Evolutionary conservation across 2,113 vertebrate genomes (phyloP), one percentile per base, ranked within the genome.

Genomic region (Siniperca knerii): DNA sequence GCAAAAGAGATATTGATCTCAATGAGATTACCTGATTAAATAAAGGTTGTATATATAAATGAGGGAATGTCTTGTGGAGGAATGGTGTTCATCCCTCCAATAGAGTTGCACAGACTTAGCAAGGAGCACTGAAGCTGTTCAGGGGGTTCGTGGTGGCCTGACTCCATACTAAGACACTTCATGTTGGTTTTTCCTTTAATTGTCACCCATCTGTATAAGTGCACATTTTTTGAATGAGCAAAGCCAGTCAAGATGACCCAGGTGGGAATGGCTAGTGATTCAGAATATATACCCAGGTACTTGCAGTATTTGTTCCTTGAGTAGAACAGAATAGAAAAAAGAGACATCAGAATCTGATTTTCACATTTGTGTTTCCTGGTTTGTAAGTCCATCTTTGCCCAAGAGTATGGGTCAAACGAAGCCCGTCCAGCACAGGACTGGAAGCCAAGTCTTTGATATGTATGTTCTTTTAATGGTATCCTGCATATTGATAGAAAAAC

Each of bases 331-430:
- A 57, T 87, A 90, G 46, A 90, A 87, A 87, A 90, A 84, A 81
- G 58, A 92, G 86, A 90, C 89, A 92, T 89, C 81, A 87, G 52
- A 89, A 82, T 84, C 37, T 67, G 29, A 82, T 81, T 85, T 90
- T 90, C 92, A 92, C 92, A 92, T 91, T 91, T 85, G 76, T 80
- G 69, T 79, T 85, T 86, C 73, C 79, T 88, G 60, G 65, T 92
- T 91, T 88, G 75, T 79, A 37, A 6, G 23, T 89, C 54, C 79
- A 29, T 77, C 58, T 66, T 81, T 65, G 44, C 35, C 69, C 68
- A 75, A 77, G 50, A 81, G 10, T 20, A 13, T 57, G 52, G 54
- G 64, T 48, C 6, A 10, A 69, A 75, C 60, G 69, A 46, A 76
- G 73, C 21, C 35, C 20, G 33, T 71, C 75, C 81, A 83, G 75